Evolutionary conservation across 2,797 vertebrate genomes (phyloP), one percentile per base, ranked within the genome.

Genomic region (Hozukius guyotensis): DNA sequence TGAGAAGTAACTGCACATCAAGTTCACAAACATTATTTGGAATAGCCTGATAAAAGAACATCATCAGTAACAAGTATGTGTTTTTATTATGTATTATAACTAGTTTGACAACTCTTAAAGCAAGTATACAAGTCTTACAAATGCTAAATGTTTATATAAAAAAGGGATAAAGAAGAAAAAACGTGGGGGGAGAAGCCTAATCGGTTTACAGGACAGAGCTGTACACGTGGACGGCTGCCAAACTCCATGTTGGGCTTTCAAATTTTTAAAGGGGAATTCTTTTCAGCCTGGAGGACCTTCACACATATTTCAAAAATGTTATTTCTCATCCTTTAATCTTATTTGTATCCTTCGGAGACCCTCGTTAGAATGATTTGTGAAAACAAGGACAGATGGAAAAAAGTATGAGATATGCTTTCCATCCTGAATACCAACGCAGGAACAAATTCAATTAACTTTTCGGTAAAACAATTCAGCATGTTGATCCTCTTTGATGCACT

Each of bases 91-190:
- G 62, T 36, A 63, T 79, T 60, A 87, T 79, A 81, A 85, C 83
- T 90, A 92, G 69, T 86, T 80, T 82, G 72, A 88, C 53, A 71
- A 83, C 53, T 86, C 64, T 85, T 85, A 82, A 92, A 86, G 83
- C 64, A 86, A 86, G 86, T 85, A 84, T 90, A 89, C 88, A 92
- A 83, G 85, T 88, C 75, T 90, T 92, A 92, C 80, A 91, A 93
- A 91, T 85, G 75, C 88, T 88, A 91, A 87, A 82, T 72, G 74
- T 78, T 86, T 69, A 78, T 80, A 89, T 84, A 34, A 55, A 80
- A 76, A 62, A 6, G 25, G 49, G 60, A 55, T 31, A 80, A 16
- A 74, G 52, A 72, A 66, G 55, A 38, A 83, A 77, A 86, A 77
- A 42, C 38, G 5, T 65, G 55, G 8, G 22, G 59, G 42, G 68